Evolutionary conservation across 2,113 vertebrate species (phyloP).

Genomic region (Phylloscopus whistleri): DNA sequence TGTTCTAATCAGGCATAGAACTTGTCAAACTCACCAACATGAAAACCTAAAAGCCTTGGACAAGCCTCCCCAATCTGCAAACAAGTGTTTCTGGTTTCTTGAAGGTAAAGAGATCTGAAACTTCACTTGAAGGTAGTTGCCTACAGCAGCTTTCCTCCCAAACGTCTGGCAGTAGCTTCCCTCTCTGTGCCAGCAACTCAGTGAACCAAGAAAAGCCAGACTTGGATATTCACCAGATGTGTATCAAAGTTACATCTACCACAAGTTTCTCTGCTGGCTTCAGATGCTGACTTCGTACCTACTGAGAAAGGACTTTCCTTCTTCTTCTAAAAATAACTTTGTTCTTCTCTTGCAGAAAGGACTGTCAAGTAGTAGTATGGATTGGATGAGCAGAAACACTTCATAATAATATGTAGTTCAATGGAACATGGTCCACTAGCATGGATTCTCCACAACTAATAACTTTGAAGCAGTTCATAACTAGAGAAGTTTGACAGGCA

Average conservation of each 20-base stretch:
- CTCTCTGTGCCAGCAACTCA: background rate
- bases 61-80: background rate
- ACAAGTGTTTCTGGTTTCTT: background rate
- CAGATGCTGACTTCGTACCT: background rate
- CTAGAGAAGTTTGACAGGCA: background rate
- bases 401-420: background rate
- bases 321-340: background rate
- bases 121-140: background rate
- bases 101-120: background rate
- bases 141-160: background rate
- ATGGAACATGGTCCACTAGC: background rate
- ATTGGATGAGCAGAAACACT: background rate
- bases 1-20: background rate
- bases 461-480: background rate
- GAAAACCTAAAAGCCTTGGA: background rate
- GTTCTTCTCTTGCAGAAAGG: background rate
- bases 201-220: background rate
- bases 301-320: background rate
- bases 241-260: background rate
- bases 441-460: background rate
- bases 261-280: background rate
- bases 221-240: background rate
- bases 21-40: background rate
- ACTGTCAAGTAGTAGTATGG: background rate
- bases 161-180: background rate